These are phyloP conservation scores for Dryobates pubescens DNA, from an alignment of 2,797 vertebrate species.

Conservation along the genomic window DNA sequence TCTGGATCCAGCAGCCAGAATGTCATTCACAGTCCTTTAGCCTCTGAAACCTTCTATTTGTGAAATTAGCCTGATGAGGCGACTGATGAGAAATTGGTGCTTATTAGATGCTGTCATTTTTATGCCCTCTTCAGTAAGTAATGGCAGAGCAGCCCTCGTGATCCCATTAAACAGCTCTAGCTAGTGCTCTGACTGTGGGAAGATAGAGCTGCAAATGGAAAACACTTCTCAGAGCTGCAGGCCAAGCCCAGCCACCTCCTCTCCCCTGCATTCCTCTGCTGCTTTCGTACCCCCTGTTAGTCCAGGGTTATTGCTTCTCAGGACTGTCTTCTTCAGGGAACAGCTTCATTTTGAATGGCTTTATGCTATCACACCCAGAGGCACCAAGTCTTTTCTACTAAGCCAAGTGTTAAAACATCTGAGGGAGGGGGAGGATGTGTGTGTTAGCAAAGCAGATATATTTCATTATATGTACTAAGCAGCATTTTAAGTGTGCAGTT, in stretches of 20 bases:
- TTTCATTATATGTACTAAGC: neutral
- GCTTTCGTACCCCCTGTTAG: neutral
- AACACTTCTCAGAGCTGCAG: neutral
- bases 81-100: conserved; percentile 38
- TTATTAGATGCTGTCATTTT: conserved; percentile 68
- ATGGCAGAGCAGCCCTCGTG: conserved; percentile 28
- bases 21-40: neutral
- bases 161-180: conserved; percentile 30
- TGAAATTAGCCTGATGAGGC: conserved; percentile 63
- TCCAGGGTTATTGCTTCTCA: neutral
- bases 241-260: neutral
- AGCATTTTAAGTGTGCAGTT: neutral
- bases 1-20: neutral
- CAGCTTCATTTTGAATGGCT: neutral
- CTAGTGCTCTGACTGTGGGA: neutral
- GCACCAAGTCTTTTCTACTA: neutral
- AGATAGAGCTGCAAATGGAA: neutral
- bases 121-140: neutral
- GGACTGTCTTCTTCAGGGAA: neutral
- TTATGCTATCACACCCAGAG: neutral
- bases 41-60: neutral
- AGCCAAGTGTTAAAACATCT: neutral
- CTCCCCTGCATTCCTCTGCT: neutral
- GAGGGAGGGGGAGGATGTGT: neutral
- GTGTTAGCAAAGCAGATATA: neutral